Base-by-base conservation (phyloP, 2,113 vertebrate genomes). In the Turdus rufiventris region DNA sequence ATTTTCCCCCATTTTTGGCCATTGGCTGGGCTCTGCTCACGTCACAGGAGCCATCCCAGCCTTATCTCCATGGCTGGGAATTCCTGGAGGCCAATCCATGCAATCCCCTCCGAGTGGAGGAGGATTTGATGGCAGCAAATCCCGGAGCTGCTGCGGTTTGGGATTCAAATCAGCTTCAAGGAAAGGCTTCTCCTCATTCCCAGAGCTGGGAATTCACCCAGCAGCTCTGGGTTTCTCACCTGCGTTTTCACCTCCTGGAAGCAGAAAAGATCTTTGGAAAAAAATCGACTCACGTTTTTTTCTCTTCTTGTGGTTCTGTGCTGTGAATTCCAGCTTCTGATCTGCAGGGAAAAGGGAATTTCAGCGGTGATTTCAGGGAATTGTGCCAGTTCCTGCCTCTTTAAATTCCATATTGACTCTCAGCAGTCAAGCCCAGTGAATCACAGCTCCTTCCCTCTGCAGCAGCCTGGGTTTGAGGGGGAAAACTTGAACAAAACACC, bases 61-160 rank as follows among this genome's bases (percentile, higher is more conserved):
- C 3, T 84, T 96, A 83, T 95, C 96, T 95, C 95, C 86, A 96
- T 38, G 92, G 91, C 92, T 90, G 43, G 85, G 72, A 88, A 87
- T 36, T 77, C 72, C 72, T 88, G 60, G 60, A 92, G 91, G 91
- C 83, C 95, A 96, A 95, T 95, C 92, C 94, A 93, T 34, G 28
- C 57, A 74, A 47, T 63, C 47, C n/a, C 40, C 1, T 61, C 56
- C 31, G 45, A 45, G 57, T 4, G 78, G 51, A 93, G 83, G 61
- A 84, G 75, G 91, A 65, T 51, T 51, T 51, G 26, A 51, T 73
- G 50, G 9, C 60, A 60, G 56, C 92, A 36, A 79, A 96, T 56
- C 88, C 87, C 81, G 7, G 28, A 3, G 28, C 61, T 36, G 43
- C 82, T 1, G 31, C 28, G 31, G 25, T 48, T 51, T 29, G 76